These are phyloP conservation scores for Chlamydotis undulata DNA, from an alignment of 2,113 vertebrate genomes.

Conservation along the genomic window DNA sequence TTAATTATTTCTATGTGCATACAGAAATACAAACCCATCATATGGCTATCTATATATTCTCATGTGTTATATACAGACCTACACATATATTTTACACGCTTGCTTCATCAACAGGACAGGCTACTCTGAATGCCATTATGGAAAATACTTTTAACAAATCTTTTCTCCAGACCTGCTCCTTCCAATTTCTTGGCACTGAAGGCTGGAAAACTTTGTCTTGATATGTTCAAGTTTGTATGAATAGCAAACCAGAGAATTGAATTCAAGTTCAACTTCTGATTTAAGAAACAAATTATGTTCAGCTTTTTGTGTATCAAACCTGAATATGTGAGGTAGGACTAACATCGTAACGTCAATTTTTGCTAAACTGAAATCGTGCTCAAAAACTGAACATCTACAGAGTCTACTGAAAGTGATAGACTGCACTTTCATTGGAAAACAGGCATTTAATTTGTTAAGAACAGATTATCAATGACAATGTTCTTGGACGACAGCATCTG, in stretches of 20 bases:
- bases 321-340: background rate
- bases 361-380: background rate
- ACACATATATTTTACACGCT: background rate
- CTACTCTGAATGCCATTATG: background rate
- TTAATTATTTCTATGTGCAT: background rate
- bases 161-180: slow-evolving; percentile 6
- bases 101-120: background rate
- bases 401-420: background rate
- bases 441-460: background rate
- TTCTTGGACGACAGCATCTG: background rate
- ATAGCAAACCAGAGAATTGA: slow-evolving; percentile 54
- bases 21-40: background rate
- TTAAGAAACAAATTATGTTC: background rate
- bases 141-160: slow-evolving; percentile 8
- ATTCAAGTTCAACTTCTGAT: slow-evolving; percentile 37
- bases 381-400: background rate
- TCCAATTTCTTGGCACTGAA: background rate
- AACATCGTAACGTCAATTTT: background rate
- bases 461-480: background rate
- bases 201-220: slow-evolving; percentile 35
- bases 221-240: slow-evolving; percentile 45
- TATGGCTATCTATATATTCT: background rate
- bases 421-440: background rate
- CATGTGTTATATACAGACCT: background rate
- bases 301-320: background rate